Evolutionary conservation across 2,888 invertebrate genomes (phyloP).

Genomic region (Melieria crassipennis): DNA sequence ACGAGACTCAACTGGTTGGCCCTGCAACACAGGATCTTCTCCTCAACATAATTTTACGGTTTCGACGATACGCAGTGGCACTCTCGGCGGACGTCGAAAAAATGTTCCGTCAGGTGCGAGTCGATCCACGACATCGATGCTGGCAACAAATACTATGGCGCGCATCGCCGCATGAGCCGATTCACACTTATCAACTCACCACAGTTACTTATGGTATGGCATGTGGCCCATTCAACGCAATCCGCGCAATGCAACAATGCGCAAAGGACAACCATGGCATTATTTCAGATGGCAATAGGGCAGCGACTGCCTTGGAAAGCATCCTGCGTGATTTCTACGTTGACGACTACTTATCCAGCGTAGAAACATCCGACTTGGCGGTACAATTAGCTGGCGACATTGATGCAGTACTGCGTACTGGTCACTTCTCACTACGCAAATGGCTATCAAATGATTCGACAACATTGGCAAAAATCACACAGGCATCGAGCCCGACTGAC

Average conservation of each 20-base stretch:
- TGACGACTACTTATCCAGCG: conserved; percentile 16
- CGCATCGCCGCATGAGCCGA: conserved; percentile 4
- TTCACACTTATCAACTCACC: conserved; percentile 16
- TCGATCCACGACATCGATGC: conserved; percentile 16
- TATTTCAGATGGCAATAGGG: background rate
- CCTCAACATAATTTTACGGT: conserved; percentile 26
- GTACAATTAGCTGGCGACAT: background rate
- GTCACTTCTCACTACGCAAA: background rate
- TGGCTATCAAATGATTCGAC: background rate
- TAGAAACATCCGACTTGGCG: background rate
- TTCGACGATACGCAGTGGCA: conserved; percentile 16
- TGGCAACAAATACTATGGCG: conserved; percentile 32
- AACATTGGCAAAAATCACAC: too few species aligned
- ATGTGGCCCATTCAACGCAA: conserved; percentile 22
- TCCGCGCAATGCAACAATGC: conserved; percentile 29
- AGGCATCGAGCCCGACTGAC: too few species aligned
- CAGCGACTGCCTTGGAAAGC: background rate
- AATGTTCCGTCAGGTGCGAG: conserved; percentile 26
- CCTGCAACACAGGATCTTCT: conserved; percentile 12
- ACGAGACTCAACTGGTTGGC: conserved; percentile 4
- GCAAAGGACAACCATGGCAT: conserved; percentile 8
- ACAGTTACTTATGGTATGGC: conserved; percentile 32
- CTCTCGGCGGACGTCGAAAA: conserved; percentile 29
- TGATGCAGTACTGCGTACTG: background rate
- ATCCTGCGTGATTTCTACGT: conserved; percentile 17